Conservation (phyloP, 2,113 vertebrate species). For the Osmerus mordax region DNA sequence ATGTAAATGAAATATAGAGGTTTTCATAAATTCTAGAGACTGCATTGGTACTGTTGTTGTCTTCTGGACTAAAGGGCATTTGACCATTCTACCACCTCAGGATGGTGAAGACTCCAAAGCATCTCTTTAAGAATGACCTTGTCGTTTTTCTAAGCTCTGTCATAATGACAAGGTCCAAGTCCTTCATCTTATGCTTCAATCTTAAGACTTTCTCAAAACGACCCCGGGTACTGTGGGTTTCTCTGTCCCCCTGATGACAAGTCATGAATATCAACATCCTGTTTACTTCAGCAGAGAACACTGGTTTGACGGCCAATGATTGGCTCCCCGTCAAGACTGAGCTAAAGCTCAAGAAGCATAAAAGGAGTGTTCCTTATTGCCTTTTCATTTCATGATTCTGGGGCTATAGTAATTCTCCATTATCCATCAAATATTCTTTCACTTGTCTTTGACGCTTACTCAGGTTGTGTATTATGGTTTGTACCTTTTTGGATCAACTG, state of each 20-base stretch:
- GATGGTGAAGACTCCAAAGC: no score
- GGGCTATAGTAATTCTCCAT: conserved; percentile 32
- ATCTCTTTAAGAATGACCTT: no score
- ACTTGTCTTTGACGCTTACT: conserved; percentile 48
- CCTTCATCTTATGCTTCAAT: not conserved
- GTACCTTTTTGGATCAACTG: conserved; percentile 52
- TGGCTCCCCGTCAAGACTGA: conserved; percentile 1
- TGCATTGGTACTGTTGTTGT: not conserved
- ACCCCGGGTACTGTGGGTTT: not conserved
- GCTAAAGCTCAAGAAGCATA: conserved; percentile 31
- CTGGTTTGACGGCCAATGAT: not conserved
- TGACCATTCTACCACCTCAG: no score
- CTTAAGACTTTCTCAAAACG: not conserved
- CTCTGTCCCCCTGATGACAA: no score
- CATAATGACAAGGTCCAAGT: not conserved
- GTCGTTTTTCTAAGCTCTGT: not conserved
- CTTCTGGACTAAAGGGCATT: not conserved
- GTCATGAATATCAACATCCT: not conserved
- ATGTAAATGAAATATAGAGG: conserved; percentile 2
- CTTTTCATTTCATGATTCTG: conserved; percentile 18
- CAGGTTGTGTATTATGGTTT: conserved; percentile 37
- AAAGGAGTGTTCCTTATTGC: conserved; percentile 15
- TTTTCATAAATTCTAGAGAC: conserved; percentile 10
- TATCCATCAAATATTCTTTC: conserved; percentile 34
- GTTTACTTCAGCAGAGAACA: not conserved